Evolutionary conservation across 2,797 vertebrate species (phyloP), one percentile per base, ranked within the genome.

Genomic region (Manis pentadactyla): DNA sequence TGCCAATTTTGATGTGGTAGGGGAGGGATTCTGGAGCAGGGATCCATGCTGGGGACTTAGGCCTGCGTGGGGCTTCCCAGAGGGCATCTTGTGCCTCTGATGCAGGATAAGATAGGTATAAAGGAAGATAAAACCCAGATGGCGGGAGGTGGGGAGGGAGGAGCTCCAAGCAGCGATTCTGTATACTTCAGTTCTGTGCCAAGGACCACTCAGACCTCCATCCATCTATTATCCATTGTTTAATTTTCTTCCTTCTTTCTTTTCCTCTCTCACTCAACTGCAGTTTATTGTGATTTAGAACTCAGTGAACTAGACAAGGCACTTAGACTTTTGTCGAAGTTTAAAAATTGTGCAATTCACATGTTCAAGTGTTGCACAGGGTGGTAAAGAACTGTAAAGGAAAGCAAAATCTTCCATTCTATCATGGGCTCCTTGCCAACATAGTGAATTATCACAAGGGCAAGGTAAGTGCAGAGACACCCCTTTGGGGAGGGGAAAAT

Each of bases 381-480:
- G 78, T 93, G 77, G 57, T 85, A 73, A 95, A 69, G 94, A 95
- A 91, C 78, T 93, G 27, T 46, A 87, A 92, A 96, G 88, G 87
- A 96, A 87, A 94, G 59, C 69, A 91, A 96, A 89, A 90, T 68
- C 83, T 90, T 94, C 73, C 74, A 77, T 92, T 91, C 84, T 37
- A 77, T 83, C 55, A 46, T 8, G 17, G 79, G 79, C 75, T 94
- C n/a, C 59, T 77, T 66, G 88, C 85, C 88, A 96, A 55, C n/a
- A 46, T 27, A 87, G 74, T 95, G 83, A 96, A 87, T 95, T 94
- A 97, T 82, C 68, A 57, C 94, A 82, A 97, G 96, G 94, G 89
- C 96, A 93, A 96, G 77, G 49, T 93, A 97, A 97, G 81, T 61
- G 75, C 68, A 93, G 94, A 85, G 93, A 87, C 81, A 94, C 83